Evolutionary conservation across 2,888 invertebrate genomes (phyloP).

Genomic region (Lasioglossum morio): DNA sequence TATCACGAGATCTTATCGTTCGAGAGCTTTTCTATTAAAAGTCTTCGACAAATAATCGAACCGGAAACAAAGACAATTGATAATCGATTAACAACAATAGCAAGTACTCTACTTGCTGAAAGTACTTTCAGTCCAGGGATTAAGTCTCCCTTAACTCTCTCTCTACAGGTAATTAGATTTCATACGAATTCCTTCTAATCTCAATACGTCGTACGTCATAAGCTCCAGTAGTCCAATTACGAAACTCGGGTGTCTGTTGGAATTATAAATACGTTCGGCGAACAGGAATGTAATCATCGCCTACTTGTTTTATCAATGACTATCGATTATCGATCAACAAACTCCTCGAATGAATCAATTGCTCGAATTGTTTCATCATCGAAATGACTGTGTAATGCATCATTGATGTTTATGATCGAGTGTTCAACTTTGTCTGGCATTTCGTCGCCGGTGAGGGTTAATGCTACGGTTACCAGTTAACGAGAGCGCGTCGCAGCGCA

Average conservation of each 20-base stretch:
- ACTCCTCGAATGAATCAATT: not conserved
- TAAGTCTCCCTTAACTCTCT: too few relatives aligned
- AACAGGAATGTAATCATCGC: not conserved
- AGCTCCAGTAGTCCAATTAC: not conserved
- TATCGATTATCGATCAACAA: not conserved
- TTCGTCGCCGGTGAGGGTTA: conserved; percentile 1
- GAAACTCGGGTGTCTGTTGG: not conserved
- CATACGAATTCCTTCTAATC: not conserved
- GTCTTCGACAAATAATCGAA: not conserved
- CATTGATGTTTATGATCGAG: not conserved
- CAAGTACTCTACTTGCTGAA: not conserved
- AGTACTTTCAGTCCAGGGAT: too few relatives aligned
- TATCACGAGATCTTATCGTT: not conserved
- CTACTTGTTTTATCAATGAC: not conserved
- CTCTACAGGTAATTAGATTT: not conserved
- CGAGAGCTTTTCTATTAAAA: not conserved
- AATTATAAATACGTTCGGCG: not conserved
- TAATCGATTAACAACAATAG: not conserved
- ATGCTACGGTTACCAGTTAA: conserved; percentile 19
- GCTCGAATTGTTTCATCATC: not conserved
- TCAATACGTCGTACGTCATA: not conserved
- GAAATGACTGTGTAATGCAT: not conserved
- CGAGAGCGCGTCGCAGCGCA: conserved; percentile 6
- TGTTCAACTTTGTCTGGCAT: not conserved
- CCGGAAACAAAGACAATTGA: not conserved